phyloP scores from a whole-genome alignment of 1,140 invertebrate genomes.

The Drosophila virilis region DNA sequence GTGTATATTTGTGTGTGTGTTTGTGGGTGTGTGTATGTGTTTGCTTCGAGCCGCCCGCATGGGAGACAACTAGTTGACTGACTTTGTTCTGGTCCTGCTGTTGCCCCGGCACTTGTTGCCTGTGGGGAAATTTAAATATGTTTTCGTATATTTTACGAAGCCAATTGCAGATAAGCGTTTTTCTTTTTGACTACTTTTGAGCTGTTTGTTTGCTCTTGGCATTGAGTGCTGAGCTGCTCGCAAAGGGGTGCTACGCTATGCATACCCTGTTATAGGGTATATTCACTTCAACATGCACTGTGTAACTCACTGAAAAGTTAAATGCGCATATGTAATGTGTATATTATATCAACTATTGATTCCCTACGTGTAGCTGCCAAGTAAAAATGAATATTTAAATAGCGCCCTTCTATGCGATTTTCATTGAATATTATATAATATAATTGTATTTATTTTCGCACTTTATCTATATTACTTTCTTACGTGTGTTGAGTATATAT shows the following conservation, averaged over 20 bases:
- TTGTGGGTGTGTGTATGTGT: slow-evolving; percentile 24
- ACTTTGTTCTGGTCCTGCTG: slow-evolving; percentile 26
- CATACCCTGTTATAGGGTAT: slow-evolving; percentile 2
- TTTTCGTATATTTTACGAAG: slow-evolving; percentile 66
- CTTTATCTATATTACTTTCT: too few relatives aligned
- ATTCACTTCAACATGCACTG: background rate
- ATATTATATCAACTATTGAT: too few relatives aligned
- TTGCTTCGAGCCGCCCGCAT: slow-evolving; percentile 48
- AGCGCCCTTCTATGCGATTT: too few relatives aligned
- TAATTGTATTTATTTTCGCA: too few relatives aligned
- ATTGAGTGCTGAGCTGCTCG: slow-evolving; percentile 40
- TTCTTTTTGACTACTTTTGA: slow-evolving; percentile 61
- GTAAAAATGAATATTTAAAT: too few relatives aligned
- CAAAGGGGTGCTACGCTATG: slow-evolving; percentile 2
- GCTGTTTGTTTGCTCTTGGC: slow-evolving; percentile 54
- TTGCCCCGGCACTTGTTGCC: slow-evolving; percentile 70
- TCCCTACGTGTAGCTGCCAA: too few relatives aligned
- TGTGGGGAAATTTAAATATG: slow-evolving; percentile 69
- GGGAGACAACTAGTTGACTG: slow-evolving; percentile 48
- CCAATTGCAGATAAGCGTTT: slow-evolving; percentile 80
- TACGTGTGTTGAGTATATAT: too few relatives aligned
- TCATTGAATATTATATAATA: too few relatives aligned
- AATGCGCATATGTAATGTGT: too few relatives aligned
- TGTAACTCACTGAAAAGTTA: background rate
- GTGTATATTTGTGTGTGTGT: slow-evolving; percentile 1